Evolutionary conservation across 2,113 vertebrate species (phyloP), one percentile per base, ranked within the genome.

Genomic region (Thermophis baileyi): DNA sequence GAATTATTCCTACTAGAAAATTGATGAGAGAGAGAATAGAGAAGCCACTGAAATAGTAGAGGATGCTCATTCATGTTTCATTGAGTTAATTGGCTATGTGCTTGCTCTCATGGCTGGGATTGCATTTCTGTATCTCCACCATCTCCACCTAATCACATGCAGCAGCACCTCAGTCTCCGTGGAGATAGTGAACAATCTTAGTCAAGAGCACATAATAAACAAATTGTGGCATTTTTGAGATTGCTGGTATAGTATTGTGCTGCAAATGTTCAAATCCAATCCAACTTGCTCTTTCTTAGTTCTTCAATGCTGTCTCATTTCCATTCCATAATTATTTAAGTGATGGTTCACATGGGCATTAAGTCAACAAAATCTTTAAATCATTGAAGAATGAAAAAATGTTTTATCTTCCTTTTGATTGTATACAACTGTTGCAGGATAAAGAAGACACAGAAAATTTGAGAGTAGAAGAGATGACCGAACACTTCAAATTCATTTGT

Each of bases 401-500:
- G 16, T 91, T 93, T 95, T 95, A 87, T 92, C 93, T 94, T 90
- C 90, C 90, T 88, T 94, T 95, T 95, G 93, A 91, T 92, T 94
- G 47, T 93, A 91, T 93, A 7, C 95, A 96, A 85, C 95, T 93
- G 47, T 93, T 97, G 93, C 94, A 93, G 94, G 90, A 94, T 94
- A 96, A 95, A 94, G 60, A n/a, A 93, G 27, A 94, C 74, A 93
- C 94, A 94, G 95, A 94, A 90, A 95, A 94, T 95, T 91, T 95
- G 95, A 91, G 94, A 96, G 95, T 95, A 94, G 95, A 87, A 63
- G 57, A 90, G 47, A 97, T 93, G 92, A 95, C 69, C 96, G 94
- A 97, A 97, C 95, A 96, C 95, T 95, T 95, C 95, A 91, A 91
- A 35, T 94, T 93, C 92, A 93, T 95, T 95, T 93, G 94, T 9